phyloP scores from a whole-genome alignment of 2,113 vertebrate species.

The Sorex araneus region DNA sequence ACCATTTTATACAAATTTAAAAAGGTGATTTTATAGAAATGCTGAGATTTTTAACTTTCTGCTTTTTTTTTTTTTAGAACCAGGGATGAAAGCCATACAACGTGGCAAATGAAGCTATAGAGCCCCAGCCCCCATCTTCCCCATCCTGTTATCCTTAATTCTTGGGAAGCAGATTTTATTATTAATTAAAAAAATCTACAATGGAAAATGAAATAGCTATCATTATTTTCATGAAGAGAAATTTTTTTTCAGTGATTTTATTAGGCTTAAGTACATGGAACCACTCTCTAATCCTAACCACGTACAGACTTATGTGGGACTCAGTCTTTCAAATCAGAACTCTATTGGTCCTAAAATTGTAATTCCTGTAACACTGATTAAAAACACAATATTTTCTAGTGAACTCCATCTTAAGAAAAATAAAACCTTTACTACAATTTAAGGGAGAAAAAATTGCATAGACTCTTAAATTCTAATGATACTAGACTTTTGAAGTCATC shows the following conservation, averaged over 20 bases:
- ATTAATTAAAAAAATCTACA: neutral
- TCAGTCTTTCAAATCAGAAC: neutral
- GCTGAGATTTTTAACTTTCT: constrained; percentile 22
- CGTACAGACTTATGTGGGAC: neutral
- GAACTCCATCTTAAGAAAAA: neutral
- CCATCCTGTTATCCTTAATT: constrained; percentile 1
- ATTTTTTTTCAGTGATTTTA: neutral
- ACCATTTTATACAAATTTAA: constrained; percentile 62
- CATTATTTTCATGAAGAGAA: constrained; percentile 22
- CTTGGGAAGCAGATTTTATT: constrained; percentile 43
- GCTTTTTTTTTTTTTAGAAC: neutral
- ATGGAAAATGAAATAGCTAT: constrained; percentile 2
- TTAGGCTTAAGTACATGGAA: constrained; percentile 14
- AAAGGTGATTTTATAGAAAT: constrained; percentile 49
- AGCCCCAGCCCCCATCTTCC: too few relatives aligned
- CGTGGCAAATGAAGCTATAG: too few relatives aligned
- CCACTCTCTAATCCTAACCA: neutral
- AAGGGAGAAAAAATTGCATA: neutral
- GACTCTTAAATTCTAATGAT: neutral
- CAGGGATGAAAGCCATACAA: too few relatives aligned
- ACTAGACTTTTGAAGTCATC: neutral
- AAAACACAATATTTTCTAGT: neutral
- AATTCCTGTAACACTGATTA: neutral
- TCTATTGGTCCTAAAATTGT: neutral
- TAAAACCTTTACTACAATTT: neutral